Evolutionary conservation across 2,113 vertebrate genomes (phyloP).

Genomic region (Alligator mississippiensis): DNA sequence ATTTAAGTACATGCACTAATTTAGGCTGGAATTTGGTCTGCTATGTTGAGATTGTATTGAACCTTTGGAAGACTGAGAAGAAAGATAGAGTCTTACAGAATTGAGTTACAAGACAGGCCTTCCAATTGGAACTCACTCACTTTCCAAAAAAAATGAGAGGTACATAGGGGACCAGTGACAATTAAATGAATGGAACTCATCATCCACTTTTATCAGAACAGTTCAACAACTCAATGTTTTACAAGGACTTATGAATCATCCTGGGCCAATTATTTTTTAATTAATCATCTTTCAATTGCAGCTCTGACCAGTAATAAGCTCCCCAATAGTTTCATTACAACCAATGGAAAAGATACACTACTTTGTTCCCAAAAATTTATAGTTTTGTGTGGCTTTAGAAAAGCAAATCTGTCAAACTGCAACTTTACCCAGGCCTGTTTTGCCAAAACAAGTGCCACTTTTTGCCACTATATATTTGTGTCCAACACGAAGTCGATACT

Average conservation of each 20-base stretch:
- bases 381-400: not conserved
- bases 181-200: not conserved
- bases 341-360: not conserved
- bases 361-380: not conserved
- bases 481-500: not conserved
- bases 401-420: not conserved
- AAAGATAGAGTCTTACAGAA: not conserved
- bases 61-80: not conserved
- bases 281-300: not conserved
- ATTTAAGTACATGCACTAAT: not conserved
- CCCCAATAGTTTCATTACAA: not conserved
- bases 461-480: not conserved
- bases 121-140: not conserved
- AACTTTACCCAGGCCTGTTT: not conserved
- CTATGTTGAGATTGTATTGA: not conserved
- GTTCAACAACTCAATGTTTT: not conserved
- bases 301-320: not conserved
- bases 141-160: not conserved
- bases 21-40: not conserved
- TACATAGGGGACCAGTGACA: not conserved
- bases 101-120: not conserved
- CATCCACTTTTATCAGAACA: not conserved
- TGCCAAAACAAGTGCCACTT: not conserved
- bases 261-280: not conserved
- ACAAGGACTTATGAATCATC: not conserved